These are phyloP conservation scores for Choloepus hoffmanni DNA, from an alignment of 2,113 vertebrate genomes.

Conservation along the genomic window DNA sequence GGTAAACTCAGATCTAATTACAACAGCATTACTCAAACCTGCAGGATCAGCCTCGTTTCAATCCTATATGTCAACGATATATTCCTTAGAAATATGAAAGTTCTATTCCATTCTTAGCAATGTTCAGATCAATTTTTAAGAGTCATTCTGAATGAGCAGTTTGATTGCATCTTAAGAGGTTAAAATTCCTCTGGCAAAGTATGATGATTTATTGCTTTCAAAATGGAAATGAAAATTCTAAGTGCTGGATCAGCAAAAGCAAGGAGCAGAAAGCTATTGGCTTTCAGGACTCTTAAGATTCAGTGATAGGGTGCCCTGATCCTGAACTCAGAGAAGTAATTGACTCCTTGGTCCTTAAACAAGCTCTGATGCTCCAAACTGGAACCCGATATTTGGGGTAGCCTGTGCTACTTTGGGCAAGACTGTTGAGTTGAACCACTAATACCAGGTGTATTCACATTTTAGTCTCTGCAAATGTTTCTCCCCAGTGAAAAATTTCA, in stretches of 20 bases:
- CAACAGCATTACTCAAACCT: not conserved
- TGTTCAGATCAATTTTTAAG: conserved; percentile 75
- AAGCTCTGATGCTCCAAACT: not conserved
- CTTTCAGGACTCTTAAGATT: conserved; percentile 62
- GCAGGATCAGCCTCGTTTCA: not conserved
- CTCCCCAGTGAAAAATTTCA: not conserved
- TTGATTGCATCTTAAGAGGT: conserved; percentile 80
- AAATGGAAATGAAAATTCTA: conserved; percentile 80
- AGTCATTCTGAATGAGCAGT: conserved; percentile 74
- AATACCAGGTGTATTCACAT: not conserved
- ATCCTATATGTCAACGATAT: conserved; percentile 54
- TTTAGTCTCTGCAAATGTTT: not conserved
- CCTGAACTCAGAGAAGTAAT: conserved; percentile 27
- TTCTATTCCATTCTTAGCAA: conserved; percentile 51
- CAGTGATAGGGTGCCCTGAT: not conserved
- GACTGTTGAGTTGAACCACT: not conserved
- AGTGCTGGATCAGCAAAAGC: conserved; percentile 76
- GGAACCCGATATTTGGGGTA: not conserved
- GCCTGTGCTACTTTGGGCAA: fast-evolving
- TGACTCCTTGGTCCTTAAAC: not conserved
- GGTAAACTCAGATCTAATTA: conserved; percentile 19
- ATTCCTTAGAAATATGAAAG: conserved; percentile 58
- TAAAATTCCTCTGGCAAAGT: conserved; percentile 78
- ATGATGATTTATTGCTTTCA: conserved; percentile 81
- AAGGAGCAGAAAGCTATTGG: conserved; percentile 57